Percentiles rank a stretch among this genome's conserved stretches.
Conservation (phyloP, 2,797 vertebrate species). For the Scleropages formosus region DNA sequence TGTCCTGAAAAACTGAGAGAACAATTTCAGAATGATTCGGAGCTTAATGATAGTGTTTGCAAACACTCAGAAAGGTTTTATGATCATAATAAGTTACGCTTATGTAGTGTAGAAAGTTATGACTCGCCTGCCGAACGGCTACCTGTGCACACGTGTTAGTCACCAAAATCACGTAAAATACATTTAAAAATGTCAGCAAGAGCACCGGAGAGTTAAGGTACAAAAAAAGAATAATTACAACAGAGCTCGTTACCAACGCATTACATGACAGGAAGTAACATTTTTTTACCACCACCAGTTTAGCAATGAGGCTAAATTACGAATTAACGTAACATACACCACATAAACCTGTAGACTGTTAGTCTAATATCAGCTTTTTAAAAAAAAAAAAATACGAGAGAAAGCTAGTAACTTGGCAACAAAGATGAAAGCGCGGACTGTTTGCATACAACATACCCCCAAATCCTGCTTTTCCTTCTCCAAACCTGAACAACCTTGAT, state of each 20-base stretch:
- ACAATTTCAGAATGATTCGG: conserved; percentile 2
- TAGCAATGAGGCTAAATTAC: conserved; percentile 39
- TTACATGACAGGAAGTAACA: not conserved
- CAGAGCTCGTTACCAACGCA: too few relatives aligned
- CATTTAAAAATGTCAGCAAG: conserved; percentile 7
- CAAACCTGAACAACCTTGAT: conserved; percentile 49
- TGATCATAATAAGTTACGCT: not conserved
- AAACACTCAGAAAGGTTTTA: conserved; percentile 41
- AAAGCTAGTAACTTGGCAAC: conserved; percentile 13
- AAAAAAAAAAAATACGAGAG: not conserved
- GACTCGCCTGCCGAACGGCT: too few relatives aligned
- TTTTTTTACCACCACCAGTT: conserved; percentile 10
- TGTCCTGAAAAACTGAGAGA: not conserved
- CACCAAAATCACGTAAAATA: too few relatives aligned
- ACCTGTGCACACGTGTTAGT: too few relatives aligned
- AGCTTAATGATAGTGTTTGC: not conserved
- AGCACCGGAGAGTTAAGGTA: conserved; percentile 18
- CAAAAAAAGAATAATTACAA: too few relatives aligned
- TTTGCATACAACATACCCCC: conserved; percentile 29
- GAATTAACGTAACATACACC: conserved; percentile 14
- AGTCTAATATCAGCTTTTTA: not conserved
- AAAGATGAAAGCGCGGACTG: not conserved
- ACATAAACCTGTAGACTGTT: not conserved
- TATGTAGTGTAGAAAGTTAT: too few relatives aligned
- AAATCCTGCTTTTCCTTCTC: conserved; percentile 32